phyloP scores from a whole-genome alignment of 2,113 vertebrate species.

The Malurus melanocephalus region DNA sequence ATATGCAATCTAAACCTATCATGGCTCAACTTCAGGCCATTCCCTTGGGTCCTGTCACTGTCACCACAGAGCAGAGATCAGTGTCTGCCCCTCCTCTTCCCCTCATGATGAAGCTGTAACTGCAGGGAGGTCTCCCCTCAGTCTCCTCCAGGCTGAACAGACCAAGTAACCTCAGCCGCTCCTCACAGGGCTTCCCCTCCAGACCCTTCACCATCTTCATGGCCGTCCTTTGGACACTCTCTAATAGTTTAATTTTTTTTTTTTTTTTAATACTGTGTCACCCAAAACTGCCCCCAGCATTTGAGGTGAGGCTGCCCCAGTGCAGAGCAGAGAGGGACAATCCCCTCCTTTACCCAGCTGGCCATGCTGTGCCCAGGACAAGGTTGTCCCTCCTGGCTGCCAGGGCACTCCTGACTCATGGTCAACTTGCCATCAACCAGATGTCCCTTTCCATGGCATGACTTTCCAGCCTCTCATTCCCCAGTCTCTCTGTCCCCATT shows the following conservation, averaged over 20 bases:
- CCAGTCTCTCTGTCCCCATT: background rate
- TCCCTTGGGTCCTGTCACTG: background rate
- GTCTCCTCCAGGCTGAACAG: background rate
- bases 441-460: accelerated
- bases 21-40: background rate
- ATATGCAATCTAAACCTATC: background rate
- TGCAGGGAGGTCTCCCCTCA: background rate
- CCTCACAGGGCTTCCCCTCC: accelerated
- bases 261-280: background rate
- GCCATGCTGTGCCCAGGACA: accelerated
- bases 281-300: accelerated
- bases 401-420: background rate
- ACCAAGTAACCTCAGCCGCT: background rate
- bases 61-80: background rate
- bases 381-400: accelerated
- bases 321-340: background rate
- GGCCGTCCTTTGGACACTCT: background rate
- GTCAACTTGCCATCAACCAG: background rate
- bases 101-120: background rate
- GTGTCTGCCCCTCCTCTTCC: background rate
- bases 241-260: background rate
- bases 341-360: background rate
- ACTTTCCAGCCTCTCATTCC: accelerated
- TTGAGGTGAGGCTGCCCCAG: accelerated
- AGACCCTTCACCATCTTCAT: accelerated